These are phyloP conservation scores for Vanessa tameamea DNA, from an alignment of 1,140 invertebrate species.

Conservation along the genomic window DNA sequence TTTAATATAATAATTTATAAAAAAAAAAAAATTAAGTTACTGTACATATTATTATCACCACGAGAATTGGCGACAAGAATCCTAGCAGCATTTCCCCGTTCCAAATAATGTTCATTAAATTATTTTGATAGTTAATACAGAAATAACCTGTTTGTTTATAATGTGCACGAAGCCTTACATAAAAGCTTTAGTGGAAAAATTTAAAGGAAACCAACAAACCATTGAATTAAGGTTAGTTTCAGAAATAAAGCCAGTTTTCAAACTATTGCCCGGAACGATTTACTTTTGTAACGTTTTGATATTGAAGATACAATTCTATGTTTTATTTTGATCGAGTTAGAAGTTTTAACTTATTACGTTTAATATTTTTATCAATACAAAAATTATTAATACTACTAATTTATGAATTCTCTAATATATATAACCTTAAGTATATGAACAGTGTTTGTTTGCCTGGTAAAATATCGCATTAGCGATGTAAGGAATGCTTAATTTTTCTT, in stretches of 20 bases:
- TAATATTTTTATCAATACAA: neutral
- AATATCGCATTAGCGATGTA: no score
- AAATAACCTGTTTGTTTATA: neutral
- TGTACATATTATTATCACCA: no score
- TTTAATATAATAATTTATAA: no score
- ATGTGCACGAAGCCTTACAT: conserved; percentile 25
- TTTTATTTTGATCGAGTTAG: conserved; percentile 2
- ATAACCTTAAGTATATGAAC: no score
- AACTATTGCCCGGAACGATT: conserved; percentile 32
- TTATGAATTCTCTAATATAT: neutral
- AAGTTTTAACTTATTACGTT: conserved; percentile 1
- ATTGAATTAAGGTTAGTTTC: conserved; percentile 37
- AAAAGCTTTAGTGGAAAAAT: conserved; percentile 34
- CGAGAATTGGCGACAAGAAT: no score
- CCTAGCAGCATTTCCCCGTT: no score
- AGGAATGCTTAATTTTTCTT: no score
- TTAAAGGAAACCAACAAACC: conserved; percentile 38
- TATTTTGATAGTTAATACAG: no score
- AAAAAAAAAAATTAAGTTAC: no score
- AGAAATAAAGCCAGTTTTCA: conserved; percentile 37
- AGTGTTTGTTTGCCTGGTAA: no score
- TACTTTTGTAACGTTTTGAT: conserved; percentile 21
- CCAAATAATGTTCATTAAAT: no score
- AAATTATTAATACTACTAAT: neutral
- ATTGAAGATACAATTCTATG: neutral